These are phyloP conservation scores for Erpetoichthys calabaricus DNA, from an alignment of 2,797 vertebrate species.

Conservation along the genomic window DNA sequence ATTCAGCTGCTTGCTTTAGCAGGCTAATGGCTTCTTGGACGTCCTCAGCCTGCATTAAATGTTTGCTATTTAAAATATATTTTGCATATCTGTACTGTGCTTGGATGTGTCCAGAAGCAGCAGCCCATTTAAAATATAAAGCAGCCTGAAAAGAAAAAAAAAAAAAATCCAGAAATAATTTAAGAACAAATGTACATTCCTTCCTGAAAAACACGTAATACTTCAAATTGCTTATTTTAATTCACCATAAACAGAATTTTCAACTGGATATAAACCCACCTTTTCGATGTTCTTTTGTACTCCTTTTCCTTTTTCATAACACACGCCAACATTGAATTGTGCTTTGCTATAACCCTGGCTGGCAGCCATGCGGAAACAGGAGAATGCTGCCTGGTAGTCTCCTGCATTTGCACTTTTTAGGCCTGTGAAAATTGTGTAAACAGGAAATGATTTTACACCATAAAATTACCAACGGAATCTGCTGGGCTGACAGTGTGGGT, in stretches of 20 bases:
- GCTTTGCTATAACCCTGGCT: constrained; percentile 75
- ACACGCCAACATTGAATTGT: constrained; percentile 80
- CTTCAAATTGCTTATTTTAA: no score
- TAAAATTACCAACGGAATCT: no score
- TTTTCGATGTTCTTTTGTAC: constrained; percentile 51
- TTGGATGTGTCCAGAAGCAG: constrained; percentile 54
- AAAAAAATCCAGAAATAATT: no score
- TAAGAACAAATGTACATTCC: no score
- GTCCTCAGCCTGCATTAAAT: constrained; percentile 31
- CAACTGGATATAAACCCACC: constrained; percentile 37
- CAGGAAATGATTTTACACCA: no score
- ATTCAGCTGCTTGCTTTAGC: constrained; percentile 55
- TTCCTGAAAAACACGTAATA: no score
- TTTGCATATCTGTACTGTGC: constrained; percentile 77
- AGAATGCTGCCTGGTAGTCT: constrained; percentile 51
- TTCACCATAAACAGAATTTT: constrained; percentile 12
- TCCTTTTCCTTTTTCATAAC: constrained; percentile 77
- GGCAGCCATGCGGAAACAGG: constrained; percentile 71
- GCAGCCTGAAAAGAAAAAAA: constrained; percentile 52
- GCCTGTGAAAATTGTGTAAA: no score
- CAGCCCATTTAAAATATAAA: constrained; percentile 65
- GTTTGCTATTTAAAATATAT: constrained; percentile 48
- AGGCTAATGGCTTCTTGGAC: constrained; percentile 40
- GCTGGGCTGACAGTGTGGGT: no score
- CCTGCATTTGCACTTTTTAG: constrained; percentile 15